phyloP scores from a whole-genome alignment of 2,888 invertebrate genomes.

The Nymphalis urticae region DNA sequence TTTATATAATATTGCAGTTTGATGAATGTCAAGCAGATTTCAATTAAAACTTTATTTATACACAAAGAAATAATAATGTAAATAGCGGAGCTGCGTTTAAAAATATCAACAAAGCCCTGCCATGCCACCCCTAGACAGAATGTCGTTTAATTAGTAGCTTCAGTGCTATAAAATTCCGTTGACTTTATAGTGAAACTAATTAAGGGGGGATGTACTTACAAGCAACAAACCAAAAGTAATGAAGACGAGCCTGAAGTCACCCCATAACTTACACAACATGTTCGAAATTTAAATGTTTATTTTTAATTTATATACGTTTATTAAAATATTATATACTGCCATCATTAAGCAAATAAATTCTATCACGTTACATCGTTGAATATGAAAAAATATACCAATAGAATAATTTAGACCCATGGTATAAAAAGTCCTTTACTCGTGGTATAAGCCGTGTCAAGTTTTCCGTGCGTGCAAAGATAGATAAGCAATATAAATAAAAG shows the following conservation, averaged over 20 bases:
- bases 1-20: background rate
- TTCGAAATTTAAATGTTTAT: constrained; percentile 17
- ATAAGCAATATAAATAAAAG: too few species aligned
- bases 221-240: constrained; percentile 35
- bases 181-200: constrained; percentile 41
- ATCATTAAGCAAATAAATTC: background rate
- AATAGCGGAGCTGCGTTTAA: constrained; percentile 22
- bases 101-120: constrained; percentile 32
- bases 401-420: too few species aligned
- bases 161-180: constrained; percentile 38
- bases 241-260: constrained; percentile 12
- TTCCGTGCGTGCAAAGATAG: too few species aligned
- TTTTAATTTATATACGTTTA: background rate
- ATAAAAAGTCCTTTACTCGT: too few species aligned
- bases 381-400: background rate
- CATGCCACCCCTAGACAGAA: constrained; percentile 35
- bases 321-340: background rate
- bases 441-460: too few species aligned
- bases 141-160: constrained; percentile 39
- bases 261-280: background rate
- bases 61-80: constrained; percentile 12
- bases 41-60: constrained; percentile 8
- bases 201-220: constrained; percentile 35
- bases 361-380: background rate
- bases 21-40: background rate